A percentile compares a stretch with the other conserved stretches of the same genome.
Conservation (phyloP, 2,797 vertebrate species). For the Cercopithecus diana region DNA sequence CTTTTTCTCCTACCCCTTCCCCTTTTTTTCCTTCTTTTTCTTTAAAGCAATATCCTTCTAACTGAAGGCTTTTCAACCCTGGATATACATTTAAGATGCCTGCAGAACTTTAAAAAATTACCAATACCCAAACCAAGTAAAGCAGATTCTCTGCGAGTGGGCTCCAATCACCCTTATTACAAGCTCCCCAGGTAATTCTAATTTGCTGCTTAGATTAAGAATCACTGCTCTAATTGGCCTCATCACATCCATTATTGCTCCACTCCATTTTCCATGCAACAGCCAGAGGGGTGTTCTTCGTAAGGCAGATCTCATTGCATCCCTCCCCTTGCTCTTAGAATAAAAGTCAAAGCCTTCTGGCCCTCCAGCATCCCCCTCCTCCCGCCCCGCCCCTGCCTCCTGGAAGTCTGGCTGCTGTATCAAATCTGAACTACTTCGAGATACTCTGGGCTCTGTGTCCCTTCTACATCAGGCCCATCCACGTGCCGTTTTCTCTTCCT, state of each 20-base stretch:
- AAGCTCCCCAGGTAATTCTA: neutral
- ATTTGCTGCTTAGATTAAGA: neutral
- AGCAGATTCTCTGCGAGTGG: neutral
- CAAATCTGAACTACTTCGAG: neutral
- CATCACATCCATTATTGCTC: too few relatives aligned
- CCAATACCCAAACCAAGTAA: neutral
- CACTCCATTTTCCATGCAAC: neutral
- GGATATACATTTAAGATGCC: neutral
- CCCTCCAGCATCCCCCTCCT: fast-evolving
- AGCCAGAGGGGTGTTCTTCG: neutral
- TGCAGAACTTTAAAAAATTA: neutral
- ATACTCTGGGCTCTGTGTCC: fast-evolving
- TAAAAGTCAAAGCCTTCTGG: neutral
- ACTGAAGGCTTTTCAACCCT: neutral
- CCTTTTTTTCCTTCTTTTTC: neutral
- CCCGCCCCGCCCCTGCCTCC: neutral
- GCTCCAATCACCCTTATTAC: neutral
- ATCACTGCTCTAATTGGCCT: neutral
- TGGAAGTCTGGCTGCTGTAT: neutral
- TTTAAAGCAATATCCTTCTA: neutral
- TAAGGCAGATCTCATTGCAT: neutral
- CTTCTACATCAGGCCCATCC: neutral
- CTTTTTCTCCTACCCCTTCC: neutral
- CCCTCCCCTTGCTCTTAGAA: neutral
- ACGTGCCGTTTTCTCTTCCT: neutral